A percentile compares a stretch with the other conserved stretches of the same genome.
Evolutionary conservation across 2,113 vertebrate genomes (phyloP).

Genomic region (Oreochromis tanganicae): DNA sequence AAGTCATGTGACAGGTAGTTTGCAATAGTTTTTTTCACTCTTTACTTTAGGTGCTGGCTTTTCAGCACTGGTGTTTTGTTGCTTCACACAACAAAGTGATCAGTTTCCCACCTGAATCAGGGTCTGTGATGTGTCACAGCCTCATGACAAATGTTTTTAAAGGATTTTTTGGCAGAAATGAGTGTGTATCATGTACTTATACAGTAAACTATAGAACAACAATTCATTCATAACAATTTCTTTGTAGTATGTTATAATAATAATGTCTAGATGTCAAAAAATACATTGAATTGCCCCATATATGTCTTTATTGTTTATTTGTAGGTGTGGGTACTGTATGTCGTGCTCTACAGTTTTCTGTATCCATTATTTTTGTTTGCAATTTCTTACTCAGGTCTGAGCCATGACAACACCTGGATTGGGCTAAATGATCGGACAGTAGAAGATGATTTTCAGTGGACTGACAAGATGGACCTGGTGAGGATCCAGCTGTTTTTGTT

Average conservation of each 20-base stretch:
- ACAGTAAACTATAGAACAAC: neutral
- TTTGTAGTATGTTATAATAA: neutral
- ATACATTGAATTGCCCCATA: neutral
- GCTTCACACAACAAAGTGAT: neutral
- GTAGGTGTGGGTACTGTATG: neutral
- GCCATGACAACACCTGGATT: constrained; percentile 95
- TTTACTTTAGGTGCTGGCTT: neutral
- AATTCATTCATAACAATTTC: neutral
- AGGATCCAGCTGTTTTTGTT: constrained; percentile 31
- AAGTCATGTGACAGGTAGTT: neutral
- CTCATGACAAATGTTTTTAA: neutral
- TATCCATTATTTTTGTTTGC: fast-evolving
- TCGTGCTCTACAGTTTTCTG: neutral
- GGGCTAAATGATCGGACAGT: constrained; percentile 94
- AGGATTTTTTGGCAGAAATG: neutral
- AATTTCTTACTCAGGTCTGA: constrained; percentile 73
- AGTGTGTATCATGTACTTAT: neutral
- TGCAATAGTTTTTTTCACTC: neutral
- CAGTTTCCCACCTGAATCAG: neutral
- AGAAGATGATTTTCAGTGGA: constrained; percentile 97
- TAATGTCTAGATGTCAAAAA: neutral
- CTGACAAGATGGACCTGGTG: constrained; percentile 89
- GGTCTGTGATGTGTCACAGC: neutral
- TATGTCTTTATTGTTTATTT: neutral
- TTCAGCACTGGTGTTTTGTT: neutral